Conservation (phyloP, 1,140 invertebrate species). For the Coenobita brevimanus region DNA sequence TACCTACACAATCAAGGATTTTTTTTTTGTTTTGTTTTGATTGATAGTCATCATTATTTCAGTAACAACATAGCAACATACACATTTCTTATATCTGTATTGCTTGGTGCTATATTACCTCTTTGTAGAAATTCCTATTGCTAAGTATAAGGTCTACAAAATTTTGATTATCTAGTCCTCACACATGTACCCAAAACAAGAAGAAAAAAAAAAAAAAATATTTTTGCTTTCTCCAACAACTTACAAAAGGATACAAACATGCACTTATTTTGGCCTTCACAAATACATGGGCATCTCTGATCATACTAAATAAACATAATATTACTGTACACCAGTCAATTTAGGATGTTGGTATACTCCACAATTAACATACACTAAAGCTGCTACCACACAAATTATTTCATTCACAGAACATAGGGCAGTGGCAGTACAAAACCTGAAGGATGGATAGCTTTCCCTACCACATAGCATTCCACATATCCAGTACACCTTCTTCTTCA, state of each 20-base stretch:
- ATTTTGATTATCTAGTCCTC: slow-evolving; percentile 67
- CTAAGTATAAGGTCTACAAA: slow-evolving; percentile 51
- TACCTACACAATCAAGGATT: slow-evolving; percentile 61
- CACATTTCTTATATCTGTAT: slow-evolving; percentile 61
- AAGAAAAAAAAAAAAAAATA: too few species aligned
- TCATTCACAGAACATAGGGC: too few species aligned
- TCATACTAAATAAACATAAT: too few species aligned
- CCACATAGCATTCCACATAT: too few species aligned
- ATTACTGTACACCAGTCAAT: too few species aligned
- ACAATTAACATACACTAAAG: too few species aligned
- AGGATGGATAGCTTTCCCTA: too few species aligned
- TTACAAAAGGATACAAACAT: slow-evolving; percentile 62
- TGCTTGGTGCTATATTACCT: slow-evolving; percentile 54
- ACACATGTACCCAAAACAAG: slow-evolving; percentile 63
- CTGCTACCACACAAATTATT: too few species aligned
- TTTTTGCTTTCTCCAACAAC: slow-evolving; percentile 47
- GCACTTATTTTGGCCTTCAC: slow-evolving; percentile 48
- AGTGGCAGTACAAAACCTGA: too few species aligned
- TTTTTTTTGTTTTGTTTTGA: slow-evolving; percentile 51
- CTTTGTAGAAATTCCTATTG: slow-evolving; percentile 55
- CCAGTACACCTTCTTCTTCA: too few species aligned
- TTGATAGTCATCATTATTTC: slow-evolving; percentile 56
- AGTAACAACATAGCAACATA: slow-evolving; percentile 58
- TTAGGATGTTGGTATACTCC: too few species aligned
- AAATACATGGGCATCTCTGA: slow-evolving; percentile 22